phyloP scores from a whole-genome alignment of 1,140 invertebrate species.

The Microplitis demolitor region DNA sequence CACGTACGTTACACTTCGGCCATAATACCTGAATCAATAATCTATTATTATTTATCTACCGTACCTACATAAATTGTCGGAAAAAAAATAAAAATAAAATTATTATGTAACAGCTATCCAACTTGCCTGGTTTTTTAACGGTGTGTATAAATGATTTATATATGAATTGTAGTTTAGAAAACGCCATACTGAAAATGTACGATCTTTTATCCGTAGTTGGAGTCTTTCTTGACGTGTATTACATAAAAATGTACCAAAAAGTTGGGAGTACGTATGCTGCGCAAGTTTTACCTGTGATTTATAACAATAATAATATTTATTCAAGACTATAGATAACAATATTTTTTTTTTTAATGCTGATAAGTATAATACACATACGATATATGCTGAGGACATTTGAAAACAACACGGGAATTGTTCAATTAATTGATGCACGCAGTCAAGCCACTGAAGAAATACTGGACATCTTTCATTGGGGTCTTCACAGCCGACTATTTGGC shows the following conservation, averaged over 20 bases:
- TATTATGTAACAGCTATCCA: not conserved
- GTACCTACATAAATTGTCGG: not conserved
- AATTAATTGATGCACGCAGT: constrained; percentile 92
- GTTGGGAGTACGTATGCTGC: constrained; percentile 92
- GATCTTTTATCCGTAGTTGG: constrained; percentile 69
- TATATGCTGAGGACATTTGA: constrained; percentile 91
- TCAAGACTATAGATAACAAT: not conserved
- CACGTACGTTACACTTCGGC: constrained; percentile 82
- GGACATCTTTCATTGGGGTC: constrained; percentile 93
- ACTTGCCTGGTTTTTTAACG: constrained; percentile 60
- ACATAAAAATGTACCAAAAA: constrained; percentile 97
- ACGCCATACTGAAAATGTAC: constrained; percentile 87
- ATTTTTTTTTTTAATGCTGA: not conserved
- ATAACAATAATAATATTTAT: constrained; percentile 21
- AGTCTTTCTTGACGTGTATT: constrained; percentile 82
- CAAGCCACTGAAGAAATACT: constrained; percentile 97
- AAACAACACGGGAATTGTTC: constrained; percentile 91
- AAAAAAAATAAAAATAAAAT: not conserved
- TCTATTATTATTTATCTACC: not conserved
- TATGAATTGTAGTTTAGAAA: constrained; percentile 80
- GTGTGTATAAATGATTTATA: constrained; percentile 83
- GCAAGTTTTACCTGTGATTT: constrained; percentile 84
- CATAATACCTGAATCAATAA: constrained; percentile 73
- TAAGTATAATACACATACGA: constrained; percentile 69
- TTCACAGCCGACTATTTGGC: constrained; percentile 79